These are phyloP conservation scores for Acromyrmex charruanus DNA, from an alignment of 1,140 invertebrate genomes.

Conservation along the genomic window DNA sequence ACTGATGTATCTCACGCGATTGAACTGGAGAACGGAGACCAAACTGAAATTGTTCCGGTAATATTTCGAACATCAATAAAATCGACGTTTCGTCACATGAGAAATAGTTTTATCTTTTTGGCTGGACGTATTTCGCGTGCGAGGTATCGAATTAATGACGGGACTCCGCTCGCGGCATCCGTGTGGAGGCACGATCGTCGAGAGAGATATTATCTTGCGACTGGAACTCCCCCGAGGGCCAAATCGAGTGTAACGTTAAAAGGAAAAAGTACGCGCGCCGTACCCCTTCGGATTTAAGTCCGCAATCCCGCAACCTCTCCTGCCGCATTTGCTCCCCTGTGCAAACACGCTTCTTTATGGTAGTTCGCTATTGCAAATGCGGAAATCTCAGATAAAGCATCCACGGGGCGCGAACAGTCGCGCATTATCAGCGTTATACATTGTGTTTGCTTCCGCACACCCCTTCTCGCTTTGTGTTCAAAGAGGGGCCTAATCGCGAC, in stretches of 20 bases:
- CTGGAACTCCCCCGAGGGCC: slow-evolving; percentile 60
- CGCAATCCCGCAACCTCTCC: slow-evolving; percentile 7
- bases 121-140: slow-evolving; percentile 23
- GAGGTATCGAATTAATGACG: slow-evolving; percentile 65
- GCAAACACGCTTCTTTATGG: slow-evolving; percentile 63
- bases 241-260: slow-evolving; percentile 48
- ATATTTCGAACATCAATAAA: slow-evolving; percentile 25
- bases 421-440: slow-evolving; percentile 66
- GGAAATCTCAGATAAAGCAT: slow-evolving; percentile 72
- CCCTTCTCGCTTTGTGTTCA: neutral
- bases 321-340: slow-evolving; percentile 30
- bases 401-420: slow-evolving; percentile 39
- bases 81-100: slow-evolving; percentile 35
- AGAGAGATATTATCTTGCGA: slow-evolving; percentile 68
- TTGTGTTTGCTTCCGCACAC: slow-evolving; percentile 17
- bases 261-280: slow-evolving; percentile 27
- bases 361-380: slow-evolving; percentile 45
- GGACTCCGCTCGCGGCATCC: slow-evolving; percentile 57
- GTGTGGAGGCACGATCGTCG: slow-evolving; percentile 54
- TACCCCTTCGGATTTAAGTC: slow-evolving; percentile 70
- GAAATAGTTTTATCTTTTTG: slow-evolving; percentile 36
- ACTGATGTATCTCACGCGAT: slow-evolving; percentile 13
- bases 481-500: slow-evolving; percentile 19
- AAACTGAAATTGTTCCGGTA: slow-evolving; percentile 21
- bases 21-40: neutral